Conservation (phyloP, 2,113 vertebrate genomes). For the Neolamprologus longior region DNA sequence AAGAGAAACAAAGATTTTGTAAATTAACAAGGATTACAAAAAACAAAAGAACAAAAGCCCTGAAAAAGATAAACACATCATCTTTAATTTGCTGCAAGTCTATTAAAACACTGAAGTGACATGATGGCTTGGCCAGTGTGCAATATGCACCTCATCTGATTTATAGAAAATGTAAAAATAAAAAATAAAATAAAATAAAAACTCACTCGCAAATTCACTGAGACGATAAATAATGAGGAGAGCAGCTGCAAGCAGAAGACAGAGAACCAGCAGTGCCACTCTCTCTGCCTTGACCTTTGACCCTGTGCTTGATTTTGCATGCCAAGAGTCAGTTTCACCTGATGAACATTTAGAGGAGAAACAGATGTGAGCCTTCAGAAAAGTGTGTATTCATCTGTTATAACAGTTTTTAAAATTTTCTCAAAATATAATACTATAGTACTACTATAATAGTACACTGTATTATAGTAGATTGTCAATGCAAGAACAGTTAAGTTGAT, state of each 20-base stretch:
- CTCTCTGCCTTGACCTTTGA: not conserved
- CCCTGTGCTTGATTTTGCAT: not conserved
- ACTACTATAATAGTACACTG: not conserved
- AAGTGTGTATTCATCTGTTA: not conserved
- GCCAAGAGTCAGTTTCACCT: not conserved
- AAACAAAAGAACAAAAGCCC: not conserved
- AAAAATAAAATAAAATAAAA: not conserved
- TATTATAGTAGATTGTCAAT: not conserved
- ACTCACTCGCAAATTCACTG: not conserved
- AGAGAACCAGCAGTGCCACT: not conserved
- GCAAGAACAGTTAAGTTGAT: not conserved
- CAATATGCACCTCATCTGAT: not conserved
- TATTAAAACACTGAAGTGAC: not conserved
- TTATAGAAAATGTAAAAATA: not conserved
- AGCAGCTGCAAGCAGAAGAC: not conserved
- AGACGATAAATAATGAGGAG: not conserved
- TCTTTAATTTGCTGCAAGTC: not conserved
- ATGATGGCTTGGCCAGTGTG: fast-evolving
- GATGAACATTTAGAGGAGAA: not conserved
- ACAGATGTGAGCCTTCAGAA: not conserved
- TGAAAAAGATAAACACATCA: not conserved
- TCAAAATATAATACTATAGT: not conserved
- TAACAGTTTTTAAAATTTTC: not conserved
- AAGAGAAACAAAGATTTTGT: not conserved
- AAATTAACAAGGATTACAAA: not conserved